phyloP scores from a whole-genome alignment of 2,888 invertebrate genomes.

The Caradrina clavipalpis region DNA sequence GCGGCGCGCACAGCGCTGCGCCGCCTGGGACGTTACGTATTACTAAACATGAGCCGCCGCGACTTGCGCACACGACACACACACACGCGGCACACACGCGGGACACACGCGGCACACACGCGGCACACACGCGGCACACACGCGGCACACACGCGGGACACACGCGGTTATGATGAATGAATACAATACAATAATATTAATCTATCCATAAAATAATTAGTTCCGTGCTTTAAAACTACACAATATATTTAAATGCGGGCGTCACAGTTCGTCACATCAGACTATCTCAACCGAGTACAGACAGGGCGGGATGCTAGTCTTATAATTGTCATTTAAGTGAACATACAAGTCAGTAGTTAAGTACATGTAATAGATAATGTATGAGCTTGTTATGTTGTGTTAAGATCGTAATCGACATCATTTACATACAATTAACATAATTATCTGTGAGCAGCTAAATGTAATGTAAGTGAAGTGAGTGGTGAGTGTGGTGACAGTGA shows the following conservation, averaged over 20 bases:
- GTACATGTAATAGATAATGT: neutral
- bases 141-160: no score
- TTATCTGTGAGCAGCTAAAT: no score
- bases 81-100: neutral
- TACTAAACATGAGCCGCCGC: neutral
- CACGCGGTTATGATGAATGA: neutral
- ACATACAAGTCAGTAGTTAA: no score
- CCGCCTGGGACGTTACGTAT: slow-evolving; percentile 17
- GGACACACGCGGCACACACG: neutral
- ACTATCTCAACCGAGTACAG: no score
- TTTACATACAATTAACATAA: slow-evolving; percentile 3
- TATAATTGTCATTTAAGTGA: no score
- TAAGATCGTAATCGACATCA: neutral
- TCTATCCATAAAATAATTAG: no score
- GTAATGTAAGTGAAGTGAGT: no score
- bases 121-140: no score
- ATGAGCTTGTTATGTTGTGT: slow-evolving; percentile 1
- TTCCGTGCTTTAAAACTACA: no score
- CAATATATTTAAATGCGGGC: no score
- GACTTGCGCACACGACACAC: slow-evolving; percentile 18
- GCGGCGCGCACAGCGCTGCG: slow-evolving; percentile 11
- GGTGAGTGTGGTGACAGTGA: slow-evolving; percentile 1
- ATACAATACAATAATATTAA: neutral
- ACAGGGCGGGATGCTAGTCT: no score
- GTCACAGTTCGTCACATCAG: no score